A percentile compares a stretch with the other conserved stretches of the same genome.
phyloP scores from a whole-genome alignment of 2,888 invertebrate species.

The Tenthredo notha region DNA sequence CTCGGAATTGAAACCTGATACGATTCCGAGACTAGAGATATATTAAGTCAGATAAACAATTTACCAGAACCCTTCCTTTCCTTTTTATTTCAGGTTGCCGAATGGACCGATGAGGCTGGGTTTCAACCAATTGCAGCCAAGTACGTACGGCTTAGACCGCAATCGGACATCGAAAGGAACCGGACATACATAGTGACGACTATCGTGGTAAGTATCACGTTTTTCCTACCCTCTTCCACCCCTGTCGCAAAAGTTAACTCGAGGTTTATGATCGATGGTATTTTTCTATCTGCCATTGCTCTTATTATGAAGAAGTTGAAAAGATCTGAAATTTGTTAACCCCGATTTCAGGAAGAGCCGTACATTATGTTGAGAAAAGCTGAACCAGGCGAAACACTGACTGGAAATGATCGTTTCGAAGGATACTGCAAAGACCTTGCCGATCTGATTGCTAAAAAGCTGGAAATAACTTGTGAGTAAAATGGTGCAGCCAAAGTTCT shows the following conservation, averaged over 20 bases:
- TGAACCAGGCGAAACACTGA: constrained; percentile 83
- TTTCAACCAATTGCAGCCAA: constrained; percentile 88
- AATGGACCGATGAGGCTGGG: constrained; percentile 91
- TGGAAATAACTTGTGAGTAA: constrained; percentile 92
- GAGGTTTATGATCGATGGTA: not conserved
- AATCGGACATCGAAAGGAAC: constrained; percentile 88
- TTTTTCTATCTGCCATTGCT: not conserved
- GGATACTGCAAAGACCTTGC: constrained; percentile 97
- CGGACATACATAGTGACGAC: constrained; percentile 93
- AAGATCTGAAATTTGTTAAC: not conserved
- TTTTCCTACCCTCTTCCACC: not conserved
- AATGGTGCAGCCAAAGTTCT: not conserved
- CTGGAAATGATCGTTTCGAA: constrained; percentile 89
- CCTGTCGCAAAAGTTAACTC: not conserved
- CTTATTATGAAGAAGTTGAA: not conserved
- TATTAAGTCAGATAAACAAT: not conserved
- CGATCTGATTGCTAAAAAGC: constrained; percentile 88
- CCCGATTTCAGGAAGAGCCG: constrained; percentile 86
- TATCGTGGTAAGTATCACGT: constrained; percentile 82
- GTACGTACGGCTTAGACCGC: constrained; percentile 86
- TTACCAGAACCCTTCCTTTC: not conserved
- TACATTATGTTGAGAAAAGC: constrained; percentile 89
- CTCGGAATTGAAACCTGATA: constrained; percentile 1
- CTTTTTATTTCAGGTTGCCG: constrained; percentile 83
- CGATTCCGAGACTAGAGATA: constrained; percentile 1